Evolutionary conservation across 2,797 vertebrate genomes (phyloP).

Genomic region (Chiloscyllium punctatum): DNA sequence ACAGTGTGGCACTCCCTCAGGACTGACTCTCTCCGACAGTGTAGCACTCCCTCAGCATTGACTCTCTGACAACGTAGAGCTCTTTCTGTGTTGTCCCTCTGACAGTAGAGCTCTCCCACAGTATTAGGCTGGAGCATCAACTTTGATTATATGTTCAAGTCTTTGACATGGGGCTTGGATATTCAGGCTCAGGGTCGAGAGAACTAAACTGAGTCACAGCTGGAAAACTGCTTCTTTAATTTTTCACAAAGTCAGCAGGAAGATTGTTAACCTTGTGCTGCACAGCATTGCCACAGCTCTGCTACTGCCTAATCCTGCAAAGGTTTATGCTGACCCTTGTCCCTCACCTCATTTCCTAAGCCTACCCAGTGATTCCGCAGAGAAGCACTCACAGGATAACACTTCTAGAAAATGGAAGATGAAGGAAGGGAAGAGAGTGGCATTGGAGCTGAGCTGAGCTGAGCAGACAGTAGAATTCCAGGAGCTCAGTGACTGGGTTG

Average conservation of each 20-base stretch:
- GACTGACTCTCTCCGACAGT: no score
- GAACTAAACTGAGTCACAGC: neutral
- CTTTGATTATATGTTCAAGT: neutral
- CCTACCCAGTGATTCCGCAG: neutral
- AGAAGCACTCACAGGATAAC: neutral
- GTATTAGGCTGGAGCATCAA: neutral
- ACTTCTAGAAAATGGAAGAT: no score
- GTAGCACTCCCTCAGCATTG: neutral
- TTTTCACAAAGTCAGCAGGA: neutral
- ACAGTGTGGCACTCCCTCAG: neutral
- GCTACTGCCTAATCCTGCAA: neutral
- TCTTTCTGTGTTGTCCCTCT: neutral
- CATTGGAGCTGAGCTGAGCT: no score
- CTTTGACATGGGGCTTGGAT: neutral
- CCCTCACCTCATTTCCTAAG: no score
- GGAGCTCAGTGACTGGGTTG: no score
- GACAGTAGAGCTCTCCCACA: neutral
- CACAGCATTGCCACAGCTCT: neutral
- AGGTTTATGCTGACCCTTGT: no score
- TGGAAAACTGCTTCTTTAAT: neutral
- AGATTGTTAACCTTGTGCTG: neutral
- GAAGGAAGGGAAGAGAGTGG: neutral
- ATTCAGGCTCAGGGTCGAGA: neutral
- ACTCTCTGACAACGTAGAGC: neutral
- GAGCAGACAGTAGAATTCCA: no score